Evolutionary conservation across 2,797 vertebrate species (phyloP), one percentile per base, ranked within the genome.

Genomic region (Danio kyathit): DNA sequence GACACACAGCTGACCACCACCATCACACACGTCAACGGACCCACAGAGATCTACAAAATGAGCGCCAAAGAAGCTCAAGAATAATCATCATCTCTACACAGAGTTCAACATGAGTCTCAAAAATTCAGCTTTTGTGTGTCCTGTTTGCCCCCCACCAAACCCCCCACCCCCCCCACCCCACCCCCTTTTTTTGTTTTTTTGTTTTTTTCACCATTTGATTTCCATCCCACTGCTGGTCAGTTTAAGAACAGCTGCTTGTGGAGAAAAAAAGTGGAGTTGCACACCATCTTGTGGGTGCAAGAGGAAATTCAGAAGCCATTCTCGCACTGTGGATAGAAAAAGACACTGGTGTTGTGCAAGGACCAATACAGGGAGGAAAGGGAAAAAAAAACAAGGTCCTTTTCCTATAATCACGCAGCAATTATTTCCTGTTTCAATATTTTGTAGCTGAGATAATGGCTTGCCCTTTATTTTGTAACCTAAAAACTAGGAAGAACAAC

Each of bases 1-100:
- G 97, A 99, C 88, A 94, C 95, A 48, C 97, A 98, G 90, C 94
- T 98, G 83, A 98, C 98, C 52, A 99, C 97, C 73, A 99, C 97
- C 40, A 97, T 99, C 92, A 97, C 96, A 60, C 97, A 98, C 0
- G 95, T 94, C 38, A 97, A 98, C 0, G 96, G 96, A 10, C 97
- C 96, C 13, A 99, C 96, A 0, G 95, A 98, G 90, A 92, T 99
- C 84, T 99, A 99, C 89, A 97, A 95, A 92, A 90, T 99, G 94
- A 92, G 94, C 4, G 96, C 97, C 85, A 99, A 99, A 91, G 94
- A 95, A 84, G 95, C 97, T 74, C 97, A 98, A 86, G 97, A 99
- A 85, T 99, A 93, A 91, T 63, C 7, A 57, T 48, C 16, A 5
- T 19, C 19, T 16, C 29, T 12, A 57, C 41, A 73, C 46, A 17